Evolutionary conservation across 1,140 invertebrate species (phyloP).

Genomic region (Euglossa dilemma): DNA sequence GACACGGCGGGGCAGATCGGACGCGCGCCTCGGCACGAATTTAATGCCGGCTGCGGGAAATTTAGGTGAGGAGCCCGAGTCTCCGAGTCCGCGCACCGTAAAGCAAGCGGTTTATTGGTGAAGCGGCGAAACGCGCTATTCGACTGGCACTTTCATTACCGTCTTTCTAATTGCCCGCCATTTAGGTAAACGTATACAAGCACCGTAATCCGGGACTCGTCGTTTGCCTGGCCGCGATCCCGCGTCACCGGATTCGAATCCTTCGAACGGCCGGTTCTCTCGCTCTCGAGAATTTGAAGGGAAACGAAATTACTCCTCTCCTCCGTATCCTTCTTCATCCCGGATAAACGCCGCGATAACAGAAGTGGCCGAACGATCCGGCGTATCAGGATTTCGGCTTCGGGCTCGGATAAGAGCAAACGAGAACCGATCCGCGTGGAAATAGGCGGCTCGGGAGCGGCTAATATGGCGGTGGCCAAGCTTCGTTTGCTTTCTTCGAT

Average conservation of each 20-base stretch:
- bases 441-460: neutral
- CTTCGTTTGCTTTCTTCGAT: too few relatives aligned
- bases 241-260: slow-evolving; percentile 62
- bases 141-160: slow-evolving; percentile 79
- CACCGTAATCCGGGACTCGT: slow-evolving; percentile 72
- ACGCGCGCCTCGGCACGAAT: slow-evolving; percentile 62
- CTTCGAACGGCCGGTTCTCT: slow-evolving; percentile 45
- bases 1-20: neutral
- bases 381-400: neutral
- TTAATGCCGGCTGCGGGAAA: slow-evolving; percentile 73
- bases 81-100: slow-evolving; percentile 64
- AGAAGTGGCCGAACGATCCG: too few relatives aligned
- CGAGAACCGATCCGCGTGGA: too few relatives aligned
- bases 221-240: slow-evolving; percentile 71
- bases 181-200: slow-evolving; percentile 75
- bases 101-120: slow-evolving; percentile 74
- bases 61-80: slow-evolving; percentile 75
- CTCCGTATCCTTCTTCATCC: too few relatives aligned
- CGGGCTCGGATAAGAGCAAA: too few relatives aligned
- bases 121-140: slow-evolving; percentile 72
- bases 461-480: neutral
- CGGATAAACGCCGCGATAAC: too few relatives aligned
- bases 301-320: slow-evolving; percentile 27
- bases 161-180: slow-evolving; percentile 79
- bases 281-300: slow-evolving; percentile 32